Percentiles rank a stretch among this genome's conserved stretches.
Evolutionary conservation across 2,888 invertebrate species (phyloP).

Genomic region (Drosophila mettleri): DNA sequence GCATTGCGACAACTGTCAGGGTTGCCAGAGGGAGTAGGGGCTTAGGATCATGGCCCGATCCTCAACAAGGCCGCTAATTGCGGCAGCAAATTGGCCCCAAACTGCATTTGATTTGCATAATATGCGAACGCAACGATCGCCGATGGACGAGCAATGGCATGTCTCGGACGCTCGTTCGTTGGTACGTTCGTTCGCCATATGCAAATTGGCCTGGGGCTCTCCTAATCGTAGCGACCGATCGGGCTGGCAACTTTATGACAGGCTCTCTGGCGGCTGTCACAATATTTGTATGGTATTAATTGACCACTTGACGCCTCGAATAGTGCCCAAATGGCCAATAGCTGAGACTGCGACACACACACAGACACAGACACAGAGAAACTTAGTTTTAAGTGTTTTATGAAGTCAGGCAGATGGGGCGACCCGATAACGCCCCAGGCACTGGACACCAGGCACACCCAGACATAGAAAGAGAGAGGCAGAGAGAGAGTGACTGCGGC

Average conservation of each 20-base stretch:
- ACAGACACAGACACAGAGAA: slow-evolving; percentile 8
- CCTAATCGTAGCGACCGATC: slow-evolving; percentile 43
- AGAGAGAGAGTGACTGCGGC: neutral
- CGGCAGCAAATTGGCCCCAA: slow-evolving; percentile 67
- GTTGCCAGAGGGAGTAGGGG: slow-evolving; percentile 4
- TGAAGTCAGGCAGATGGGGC: slow-evolving; percentile 74
- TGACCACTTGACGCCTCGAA: slow-evolving; percentile 74
- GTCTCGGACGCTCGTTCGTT: neutral
- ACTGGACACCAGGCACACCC: slow-evolving; percentile 19
- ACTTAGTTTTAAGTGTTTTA: slow-evolving; percentile 73
- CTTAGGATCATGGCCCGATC: slow-evolving; percentile 45
- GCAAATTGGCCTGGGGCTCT: slow-evolving; percentile 43
- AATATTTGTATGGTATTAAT: slow-evolving; percentile 78
- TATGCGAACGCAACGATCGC: slow-evolving; percentile 20
- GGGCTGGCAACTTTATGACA: slow-evolving; percentile 64
- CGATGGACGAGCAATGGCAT: slow-evolving; percentile 14
- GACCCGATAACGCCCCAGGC: slow-evolving; percentile 63
- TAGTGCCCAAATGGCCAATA: slow-evolving; percentile 34
- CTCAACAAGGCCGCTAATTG: slow-evolving; percentile 75
- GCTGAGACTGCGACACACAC: slow-evolving; percentile 1
- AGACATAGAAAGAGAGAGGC: neutral
- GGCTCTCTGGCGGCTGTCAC: slow-evolving; percentile 70
- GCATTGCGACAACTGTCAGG: slow-evolving; percentile 50
- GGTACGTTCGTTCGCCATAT: slow-evolving; percentile 26
- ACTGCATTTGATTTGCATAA: slow-evolving; percentile 75